Conservation (phyloP, 2,888 invertebrate genomes). For the Microchrysa polita region DNA sequence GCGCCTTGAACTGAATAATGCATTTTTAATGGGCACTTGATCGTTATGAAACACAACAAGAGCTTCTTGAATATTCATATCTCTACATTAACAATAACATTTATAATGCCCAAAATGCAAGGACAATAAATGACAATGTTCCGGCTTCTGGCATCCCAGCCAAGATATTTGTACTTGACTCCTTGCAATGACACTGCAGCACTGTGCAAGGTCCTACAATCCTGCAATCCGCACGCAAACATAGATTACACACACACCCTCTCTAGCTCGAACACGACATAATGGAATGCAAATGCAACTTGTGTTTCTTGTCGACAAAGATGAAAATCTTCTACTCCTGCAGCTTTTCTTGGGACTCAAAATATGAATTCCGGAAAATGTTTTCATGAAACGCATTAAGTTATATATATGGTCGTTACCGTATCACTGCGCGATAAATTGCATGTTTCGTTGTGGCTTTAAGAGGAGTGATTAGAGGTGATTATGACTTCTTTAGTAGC, state of each 20-base stretch:
- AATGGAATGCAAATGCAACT: slow-evolving; percentile 33
- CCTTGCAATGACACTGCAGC: no score
- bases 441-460: background rate
- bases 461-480: no score
- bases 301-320: background rate
- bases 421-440: slow-evolving; percentile 10
- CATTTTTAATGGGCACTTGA: slow-evolving; percentile 40
- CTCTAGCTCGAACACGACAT: background rate
- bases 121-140: slow-evolving; percentile 30
- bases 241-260: no score
- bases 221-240: background rate
- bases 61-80: slow-evolving; percentile 15
- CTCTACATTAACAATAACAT: slow-evolving; percentile 35
- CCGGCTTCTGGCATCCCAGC: slow-evolving; percentile 7
- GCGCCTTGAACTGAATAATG: slow-evolving; percentile 30
- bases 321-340: background rate
- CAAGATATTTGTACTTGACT: background rate
- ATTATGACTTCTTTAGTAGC: no score
- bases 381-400: slow-evolving; percentile 6
- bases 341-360: background rate
- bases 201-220: no score
- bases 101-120: slow-evolving; percentile 33
- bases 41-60: slow-evolving; percentile 22
- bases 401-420: slow-evolving; percentile 21
- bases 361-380: slow-evolving; percentile 9